phyloP scores from a whole-genome alignment of 2,113 vertebrate genomes.

The Gymnorhina tibicen region DNA sequence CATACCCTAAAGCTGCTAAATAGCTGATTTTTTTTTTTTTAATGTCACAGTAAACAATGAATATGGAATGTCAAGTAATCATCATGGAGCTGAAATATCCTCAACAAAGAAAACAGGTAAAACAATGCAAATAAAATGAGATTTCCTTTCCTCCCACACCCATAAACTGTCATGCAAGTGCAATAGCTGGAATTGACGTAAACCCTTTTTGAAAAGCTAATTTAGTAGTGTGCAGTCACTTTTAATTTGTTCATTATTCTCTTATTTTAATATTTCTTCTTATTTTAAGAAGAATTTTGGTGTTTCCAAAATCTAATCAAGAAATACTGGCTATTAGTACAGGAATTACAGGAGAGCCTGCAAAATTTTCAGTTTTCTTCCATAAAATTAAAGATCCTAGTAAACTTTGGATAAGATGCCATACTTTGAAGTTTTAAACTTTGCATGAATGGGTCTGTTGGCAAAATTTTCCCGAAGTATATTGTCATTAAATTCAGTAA shows the following conservation, averaged over 20 bases:
- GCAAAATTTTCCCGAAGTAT: background rate
- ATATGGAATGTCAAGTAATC: conserved; percentile 28
- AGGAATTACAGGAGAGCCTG: background rate
- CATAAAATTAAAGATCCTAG: background rate
- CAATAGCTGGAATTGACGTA: background rate
- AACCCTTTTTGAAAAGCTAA: background rate
- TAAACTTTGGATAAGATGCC: background rate
- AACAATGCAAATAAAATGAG: conserved; percentile 46
- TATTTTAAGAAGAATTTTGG: background rate
- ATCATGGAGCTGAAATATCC: conserved; percentile 11
- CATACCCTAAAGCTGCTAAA: conserved; percentile 52
- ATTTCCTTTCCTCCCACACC: background rate
- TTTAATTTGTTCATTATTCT: background rate
- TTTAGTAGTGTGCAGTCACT: background rate
- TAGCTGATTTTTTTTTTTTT: conserved; percentile 3
- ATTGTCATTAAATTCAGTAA: background rate
- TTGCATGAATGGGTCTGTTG: background rate
- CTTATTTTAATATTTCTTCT: background rate
- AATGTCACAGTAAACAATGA: conserved; percentile 49
- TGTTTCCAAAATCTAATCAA: background rate
- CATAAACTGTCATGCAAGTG: conserved; percentile 8
- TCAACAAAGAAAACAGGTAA: conserved; percentile 33
- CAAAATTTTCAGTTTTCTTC: background rate
- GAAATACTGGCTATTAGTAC: background rate
- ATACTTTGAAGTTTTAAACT: background rate